These are phyloP conservation scores for Dicyrtomina minuta DNA, from an alignment of 2,888 invertebrate genomes.

Conservation along the genomic window DNA sequence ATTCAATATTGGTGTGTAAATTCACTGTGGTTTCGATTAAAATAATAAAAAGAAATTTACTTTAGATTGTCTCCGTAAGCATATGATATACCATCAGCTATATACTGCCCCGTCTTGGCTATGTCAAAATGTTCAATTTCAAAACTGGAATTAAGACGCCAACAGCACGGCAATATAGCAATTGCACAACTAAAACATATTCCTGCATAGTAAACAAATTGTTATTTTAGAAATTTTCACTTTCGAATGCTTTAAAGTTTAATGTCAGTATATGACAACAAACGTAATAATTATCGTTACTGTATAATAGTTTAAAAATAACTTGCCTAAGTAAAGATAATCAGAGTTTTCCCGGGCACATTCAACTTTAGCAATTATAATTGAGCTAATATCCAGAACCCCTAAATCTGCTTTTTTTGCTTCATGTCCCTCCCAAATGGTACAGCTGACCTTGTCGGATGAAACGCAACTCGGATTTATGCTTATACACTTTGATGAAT, in stretches of 20 bases:
- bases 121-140: slow-evolving; percentile 50
- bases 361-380: slow-evolving; percentile 89
- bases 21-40: no score
- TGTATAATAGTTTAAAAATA: no score
- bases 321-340: slow-evolving; percentile 70
- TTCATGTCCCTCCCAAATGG: slow-evolving; percentile 89
- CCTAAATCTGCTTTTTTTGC: slow-evolving; percentile 90
- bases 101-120: slow-evolving; percentile 40
- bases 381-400: slow-evolving; percentile 90
- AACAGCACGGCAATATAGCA: slow-evolving; percentile 66
- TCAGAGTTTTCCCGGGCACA: slow-evolving; percentile 75
- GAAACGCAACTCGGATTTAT: slow-evolving; percentile 69
- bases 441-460: slow-evolving; percentile 89
- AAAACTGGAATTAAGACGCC: slow-evolving; percentile 55
- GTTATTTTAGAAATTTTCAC: neutral
- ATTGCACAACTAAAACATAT: slow-evolving; percentile 64
- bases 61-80: slow-evolving; percentile 46
- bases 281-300: no score
- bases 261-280: neutral
- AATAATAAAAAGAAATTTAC: slow-evolving; percentile 35
- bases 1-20: neutral
- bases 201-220: slow-evolving; percentile 54
- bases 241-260: no score
- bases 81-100: slow-evolving; percentile 39
- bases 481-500: slow-evolving; percentile 65